Percentiles rank a stretch among this genome's conserved stretches.
phyloP scores from a whole-genome alignment of 2,888 invertebrate genomes.

The Odontocolon sp. region DNA sequence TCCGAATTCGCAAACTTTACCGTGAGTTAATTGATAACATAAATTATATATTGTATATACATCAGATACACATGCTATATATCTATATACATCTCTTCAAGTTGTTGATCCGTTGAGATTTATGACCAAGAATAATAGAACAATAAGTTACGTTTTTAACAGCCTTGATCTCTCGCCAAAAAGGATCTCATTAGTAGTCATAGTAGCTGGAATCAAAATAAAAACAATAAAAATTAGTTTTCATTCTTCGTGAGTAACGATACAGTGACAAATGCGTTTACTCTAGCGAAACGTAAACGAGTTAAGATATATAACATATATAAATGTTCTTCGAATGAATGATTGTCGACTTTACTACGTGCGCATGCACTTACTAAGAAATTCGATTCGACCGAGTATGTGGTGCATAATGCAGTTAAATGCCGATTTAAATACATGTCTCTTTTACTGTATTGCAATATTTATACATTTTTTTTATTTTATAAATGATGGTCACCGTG shows the following conservation, averaged over 20 bases:
- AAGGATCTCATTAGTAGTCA: background rate
- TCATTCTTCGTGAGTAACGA: background rate
- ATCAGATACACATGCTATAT: background rate
- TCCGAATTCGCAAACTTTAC: too few relatives aligned
- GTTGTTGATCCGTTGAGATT: background rate
- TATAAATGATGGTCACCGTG: too few relatives aligned
- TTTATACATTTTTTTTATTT: too few relatives aligned
- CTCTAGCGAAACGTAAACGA: background rate
- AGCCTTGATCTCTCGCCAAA: conserved; percentile 19
- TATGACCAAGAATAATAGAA: background rate
- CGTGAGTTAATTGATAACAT: too few relatives aligned
- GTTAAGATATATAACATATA: background rate
- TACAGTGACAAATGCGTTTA: background rate
- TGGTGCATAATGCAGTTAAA: background rate
- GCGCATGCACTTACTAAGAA: background rate
- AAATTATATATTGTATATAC: too few relatives aligned
- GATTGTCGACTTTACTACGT: conserved; percentile 2
- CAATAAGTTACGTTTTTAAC: background rate
- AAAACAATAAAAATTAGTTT: background rate
- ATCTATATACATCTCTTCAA: background rate
- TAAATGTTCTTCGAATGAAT: background rate
- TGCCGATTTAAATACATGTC: background rate
- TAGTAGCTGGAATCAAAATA: background rate
- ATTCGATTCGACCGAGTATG: background rate
- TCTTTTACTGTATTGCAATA: too few relatives aligned